Base-by-base conservation (phyloP, 2,113 vertebrate genomes). In the Thinocorus orbignyianus region DNA sequence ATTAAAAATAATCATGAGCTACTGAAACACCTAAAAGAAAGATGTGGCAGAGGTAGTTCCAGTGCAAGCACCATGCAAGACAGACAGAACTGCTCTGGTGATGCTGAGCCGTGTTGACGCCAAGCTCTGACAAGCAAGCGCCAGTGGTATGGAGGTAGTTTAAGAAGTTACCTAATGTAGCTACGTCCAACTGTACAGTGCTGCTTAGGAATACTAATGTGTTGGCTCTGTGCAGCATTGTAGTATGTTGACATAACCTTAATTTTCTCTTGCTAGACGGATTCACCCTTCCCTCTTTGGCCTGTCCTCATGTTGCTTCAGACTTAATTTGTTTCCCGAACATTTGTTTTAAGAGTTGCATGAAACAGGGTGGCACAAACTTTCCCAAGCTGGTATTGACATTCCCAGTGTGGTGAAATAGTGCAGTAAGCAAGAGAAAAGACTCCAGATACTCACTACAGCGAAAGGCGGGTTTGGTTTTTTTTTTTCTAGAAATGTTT, bases 401-500 rank as follows among this genome's bases (percentile, higher is more conserved):
- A 0, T 86, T 69, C 37, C 20, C 65, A 73, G 54, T 23, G 17
- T 42, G 65, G 71, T 6, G n/a, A 88, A 87, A 88, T 31, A 31
- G 61, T 57, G 54, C 18, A 65, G 65, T 9, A 22, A 0, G 9
- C 73, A 69, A 79, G 72, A 66, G 79, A 55, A 81, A 68, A 64
- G n/a, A n/a, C 61, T 88, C 65, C 49, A 93, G 70, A 61, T 76
- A 84, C 10, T 88, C 76, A 35, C 42, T 70, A 20, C 58, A 69
- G 83, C 41, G 81, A 72, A 91, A 91, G 83, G 77, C 83, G 93
- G 91, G 78, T 72, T 85, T 86, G 81, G 44, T 46, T n/a, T n/a
- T n/a, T 46, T 79, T 95, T 94, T 89, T 93, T 97, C 86, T 96
- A 93, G 70, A 97, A 95, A 94, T 25, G 41, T 87, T 93, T 92